Evolutionary conservation across 53 echinoderm and acorn worm genomes (phyloP).

Genomic region (Stichopus horrens): DNA sequence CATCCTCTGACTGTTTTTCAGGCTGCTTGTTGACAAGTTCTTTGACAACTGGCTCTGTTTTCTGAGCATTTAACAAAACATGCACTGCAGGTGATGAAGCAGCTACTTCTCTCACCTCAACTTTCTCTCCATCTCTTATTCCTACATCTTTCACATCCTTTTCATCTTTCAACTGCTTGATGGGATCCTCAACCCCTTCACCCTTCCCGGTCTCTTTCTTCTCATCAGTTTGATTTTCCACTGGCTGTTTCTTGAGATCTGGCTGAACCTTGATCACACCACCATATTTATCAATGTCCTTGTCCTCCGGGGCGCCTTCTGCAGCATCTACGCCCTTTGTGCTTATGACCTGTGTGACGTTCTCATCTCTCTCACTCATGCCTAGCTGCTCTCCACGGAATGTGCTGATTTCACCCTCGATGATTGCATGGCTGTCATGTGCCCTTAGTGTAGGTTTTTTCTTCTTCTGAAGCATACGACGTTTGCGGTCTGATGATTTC

Average conservation of each 20-base stretch:
- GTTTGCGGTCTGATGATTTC: conserved; percentile 69
- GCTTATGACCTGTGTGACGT: conserved; percentile 58
- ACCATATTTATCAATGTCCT: conserved; percentile 51
- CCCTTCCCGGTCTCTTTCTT: neutral
- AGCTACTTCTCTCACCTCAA: neutral
- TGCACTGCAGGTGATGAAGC: neutral
- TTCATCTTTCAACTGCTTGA: neutral
- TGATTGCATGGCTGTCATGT: conserved; percentile 93
- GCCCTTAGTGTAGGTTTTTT: conserved; percentile 81
- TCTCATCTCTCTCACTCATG: conserved; percentile 77
- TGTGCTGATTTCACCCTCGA: conserved; percentile 95
- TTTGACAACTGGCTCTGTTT: neutral
- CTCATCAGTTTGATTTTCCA: neutral
- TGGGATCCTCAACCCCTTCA: neutral
- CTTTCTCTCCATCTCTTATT: neutral
- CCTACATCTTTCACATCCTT: neutral
- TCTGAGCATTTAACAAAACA: neutral
- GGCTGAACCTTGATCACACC: conserved; percentile 49
- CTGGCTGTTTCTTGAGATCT: conserved; percentile 27
- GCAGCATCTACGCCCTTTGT: neutral
- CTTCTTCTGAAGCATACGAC: conserved; percentile 75
- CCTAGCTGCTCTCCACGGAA: conserved; percentile 83
- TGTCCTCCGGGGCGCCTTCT: conserved; percentile 30
- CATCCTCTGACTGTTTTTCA: neutral
- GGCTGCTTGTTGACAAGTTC: neutral